These are phyloP conservation scores for Cepphus grylle DNA, from an alignment of 2,113 vertebrate species.

Conservation along the genomic window DNA sequence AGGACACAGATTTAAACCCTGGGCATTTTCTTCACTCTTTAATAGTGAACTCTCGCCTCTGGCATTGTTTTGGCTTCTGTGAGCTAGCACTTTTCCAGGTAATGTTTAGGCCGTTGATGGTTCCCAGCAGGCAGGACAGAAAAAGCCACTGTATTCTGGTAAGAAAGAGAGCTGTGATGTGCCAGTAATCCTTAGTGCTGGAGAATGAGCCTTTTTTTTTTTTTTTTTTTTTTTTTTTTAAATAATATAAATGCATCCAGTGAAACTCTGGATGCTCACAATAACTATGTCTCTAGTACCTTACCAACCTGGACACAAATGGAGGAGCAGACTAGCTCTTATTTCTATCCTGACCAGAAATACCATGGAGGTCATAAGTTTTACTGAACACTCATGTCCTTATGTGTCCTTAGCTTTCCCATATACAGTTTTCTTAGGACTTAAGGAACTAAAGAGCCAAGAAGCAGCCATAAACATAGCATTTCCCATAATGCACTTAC, in stretches of 20 bases:
- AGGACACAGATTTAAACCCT: neutral
- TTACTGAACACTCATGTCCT: neutral
- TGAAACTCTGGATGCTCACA: neutral
- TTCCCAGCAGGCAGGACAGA: neutral
- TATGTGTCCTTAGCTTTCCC: neutral
- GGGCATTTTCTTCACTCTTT: neutral
- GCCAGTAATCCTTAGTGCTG: neutral
- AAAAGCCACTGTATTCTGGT: neutral
- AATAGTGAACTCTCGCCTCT: neutral
- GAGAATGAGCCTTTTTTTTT: neutral
- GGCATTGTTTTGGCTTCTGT: neutral
- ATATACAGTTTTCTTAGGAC: neutral
- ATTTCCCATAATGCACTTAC: neutral
- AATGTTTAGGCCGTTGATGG: neutral
- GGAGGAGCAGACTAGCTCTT: neutral
- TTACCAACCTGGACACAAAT: neutral
- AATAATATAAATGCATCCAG: neutral
- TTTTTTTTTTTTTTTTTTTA: neutral
- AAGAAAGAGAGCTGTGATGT: neutral
- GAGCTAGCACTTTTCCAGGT: neutral
- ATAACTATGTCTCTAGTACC: neutral
- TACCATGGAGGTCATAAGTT: neutral
- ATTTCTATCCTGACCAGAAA: neutral
- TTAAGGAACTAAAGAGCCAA: neutral
- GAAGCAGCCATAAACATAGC: neutral